These are phyloP conservation scores for Leptocoma aspasia DNA, from an alignment of 2,113 vertebrate species.

Conservation along the genomic window DNA sequence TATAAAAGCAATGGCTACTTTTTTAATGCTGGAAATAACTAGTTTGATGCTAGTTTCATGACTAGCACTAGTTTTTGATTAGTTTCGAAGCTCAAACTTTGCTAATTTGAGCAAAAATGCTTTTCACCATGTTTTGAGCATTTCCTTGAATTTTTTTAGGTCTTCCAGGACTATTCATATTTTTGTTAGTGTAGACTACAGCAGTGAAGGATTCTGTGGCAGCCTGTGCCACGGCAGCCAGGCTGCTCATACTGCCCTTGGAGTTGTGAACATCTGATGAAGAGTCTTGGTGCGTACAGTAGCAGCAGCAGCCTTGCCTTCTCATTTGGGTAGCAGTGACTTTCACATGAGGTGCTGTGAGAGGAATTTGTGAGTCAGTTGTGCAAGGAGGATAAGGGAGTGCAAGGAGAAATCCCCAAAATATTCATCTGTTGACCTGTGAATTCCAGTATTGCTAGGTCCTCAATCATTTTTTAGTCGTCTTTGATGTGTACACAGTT, in stretches of 20 bases:
- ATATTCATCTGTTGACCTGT: background rate
- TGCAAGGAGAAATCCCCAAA: background rate
- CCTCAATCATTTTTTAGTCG: background rate
- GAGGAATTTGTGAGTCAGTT: background rate
- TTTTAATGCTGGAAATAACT: background rate
- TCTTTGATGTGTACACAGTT: background rate
- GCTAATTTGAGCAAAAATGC: background rate
- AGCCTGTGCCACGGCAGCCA: background rate
- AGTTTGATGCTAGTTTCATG: no score
- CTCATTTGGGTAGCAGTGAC: background rate
- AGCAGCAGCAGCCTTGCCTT: background rate
- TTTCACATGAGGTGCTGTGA: accelerated
- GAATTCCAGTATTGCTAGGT: background rate
- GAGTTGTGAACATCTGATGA: background rate
- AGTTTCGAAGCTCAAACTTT: no score
- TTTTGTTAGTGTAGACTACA: background rate
- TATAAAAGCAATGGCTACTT: background rate
- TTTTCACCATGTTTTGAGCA: background rate
- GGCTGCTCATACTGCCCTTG: background rate
- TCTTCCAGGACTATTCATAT: background rate
- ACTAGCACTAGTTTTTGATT: no score
- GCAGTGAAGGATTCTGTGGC: background rate
- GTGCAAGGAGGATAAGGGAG: background rate
- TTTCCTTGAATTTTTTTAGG: background rate
- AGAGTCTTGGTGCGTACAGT: background rate